A percentile compares a stretch with the other conserved stretches of the same genome.
Evolutionary conservation across 2,113 vertebrate genomes (phyloP).

Genomic region (Lucifuga dentata): DNA sequence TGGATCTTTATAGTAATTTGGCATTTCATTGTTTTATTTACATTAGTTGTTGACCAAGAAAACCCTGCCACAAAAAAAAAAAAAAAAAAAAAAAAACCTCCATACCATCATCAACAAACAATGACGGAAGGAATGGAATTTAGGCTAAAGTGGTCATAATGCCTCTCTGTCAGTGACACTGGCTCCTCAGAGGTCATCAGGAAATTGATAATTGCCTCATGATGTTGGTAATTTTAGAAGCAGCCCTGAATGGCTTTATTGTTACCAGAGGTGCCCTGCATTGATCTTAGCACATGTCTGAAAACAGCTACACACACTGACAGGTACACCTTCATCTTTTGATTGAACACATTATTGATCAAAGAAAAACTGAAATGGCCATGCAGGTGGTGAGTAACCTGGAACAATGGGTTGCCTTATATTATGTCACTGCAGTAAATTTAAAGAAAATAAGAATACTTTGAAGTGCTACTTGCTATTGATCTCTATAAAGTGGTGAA

Average conservation of each 20-base stretch:
- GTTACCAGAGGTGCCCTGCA: slow-evolving; percentile 47
- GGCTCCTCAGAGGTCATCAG: slow-evolving; percentile 44
- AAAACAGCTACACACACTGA: slow-evolving; percentile 17
- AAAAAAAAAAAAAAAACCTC: too few species aligned
- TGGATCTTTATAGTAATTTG: too few species aligned
- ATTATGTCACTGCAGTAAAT: slow-evolving; percentile 10
- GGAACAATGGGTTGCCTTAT: slow-evolving; percentile 19
- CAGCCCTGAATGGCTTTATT: slow-evolving; percentile 50
- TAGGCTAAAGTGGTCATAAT: neutral
- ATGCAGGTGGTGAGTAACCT: slow-evolving; percentile 21
- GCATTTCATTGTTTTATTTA: too few species aligned
- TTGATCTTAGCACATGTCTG: slow-evolving; percentile 27
- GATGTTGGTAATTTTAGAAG: slow-evolving; percentile 62
- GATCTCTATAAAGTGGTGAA: slow-evolving; percentile 33
- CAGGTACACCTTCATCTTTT: slow-evolving; percentile 46
- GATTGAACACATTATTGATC: slow-evolving; percentile 33
- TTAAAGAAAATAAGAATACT: slow-evolving; percentile 14
- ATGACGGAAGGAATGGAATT: slow-evolving; percentile 15
- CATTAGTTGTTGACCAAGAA: too few species aligned
- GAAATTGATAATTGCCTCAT: slow-evolving; percentile 63
- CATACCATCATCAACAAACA: slow-evolving; percentile 7
- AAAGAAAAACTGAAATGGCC: slow-evolving; percentile 24
- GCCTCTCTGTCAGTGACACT: slow-evolving; percentile 25
- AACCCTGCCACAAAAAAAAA: too few species aligned
- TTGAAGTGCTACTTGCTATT: slow-evolving; percentile 28